These are phyloP conservation scores for Thereva nobilitata DNA, from an alignment of 2,888 invertebrate species.

Conservation along the genomic window DNA sequence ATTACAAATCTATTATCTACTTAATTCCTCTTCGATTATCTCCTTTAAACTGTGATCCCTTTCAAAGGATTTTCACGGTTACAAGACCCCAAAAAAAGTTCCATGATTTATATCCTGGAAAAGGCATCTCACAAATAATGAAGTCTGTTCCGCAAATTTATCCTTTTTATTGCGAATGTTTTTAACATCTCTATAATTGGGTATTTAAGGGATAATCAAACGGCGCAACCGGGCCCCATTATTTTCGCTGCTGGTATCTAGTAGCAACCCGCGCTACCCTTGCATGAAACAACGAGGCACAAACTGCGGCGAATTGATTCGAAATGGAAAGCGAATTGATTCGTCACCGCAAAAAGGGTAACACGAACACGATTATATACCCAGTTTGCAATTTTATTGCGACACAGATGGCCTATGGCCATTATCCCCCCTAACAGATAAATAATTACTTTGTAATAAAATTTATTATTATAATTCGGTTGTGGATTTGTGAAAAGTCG, in stretches of 20 bases:
- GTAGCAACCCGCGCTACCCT: constrained; percentile 7
- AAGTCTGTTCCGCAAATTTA: constrained; percentile 19
- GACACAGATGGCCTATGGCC: too few relatives aligned
- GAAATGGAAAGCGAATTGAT: constrained; percentile 20
- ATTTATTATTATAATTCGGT: too few relatives aligned
- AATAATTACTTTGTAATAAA: too few relatives aligned
- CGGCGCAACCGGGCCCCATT: constrained; percentile 4
- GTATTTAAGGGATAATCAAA: constrained; percentile 39
- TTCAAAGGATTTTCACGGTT: too few relatives aligned
- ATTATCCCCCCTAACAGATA: too few relatives aligned
- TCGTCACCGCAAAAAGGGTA: neutral
- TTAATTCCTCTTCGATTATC: too few relatives aligned
- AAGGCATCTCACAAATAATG: neutral
- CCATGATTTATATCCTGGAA: too few relatives aligned
- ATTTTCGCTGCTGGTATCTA: neutral
- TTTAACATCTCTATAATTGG: constrained; percentile 41
- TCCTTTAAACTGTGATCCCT: too few relatives aligned
- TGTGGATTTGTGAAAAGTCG: too few relatives aligned
- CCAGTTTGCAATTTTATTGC: too few relatives aligned
- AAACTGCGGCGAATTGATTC: constrained; percentile 25
- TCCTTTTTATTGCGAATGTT: constrained; percentile 36
- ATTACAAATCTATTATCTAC: too few relatives aligned
- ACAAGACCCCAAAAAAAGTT: too few relatives aligned
- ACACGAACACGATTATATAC: neutral
- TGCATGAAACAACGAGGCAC: constrained; percentile 7